These are phyloP conservation scores for Athetis lepigone DNA, from an alignment of 2,888 invertebrate species.

Conservation along the genomic window DNA sequence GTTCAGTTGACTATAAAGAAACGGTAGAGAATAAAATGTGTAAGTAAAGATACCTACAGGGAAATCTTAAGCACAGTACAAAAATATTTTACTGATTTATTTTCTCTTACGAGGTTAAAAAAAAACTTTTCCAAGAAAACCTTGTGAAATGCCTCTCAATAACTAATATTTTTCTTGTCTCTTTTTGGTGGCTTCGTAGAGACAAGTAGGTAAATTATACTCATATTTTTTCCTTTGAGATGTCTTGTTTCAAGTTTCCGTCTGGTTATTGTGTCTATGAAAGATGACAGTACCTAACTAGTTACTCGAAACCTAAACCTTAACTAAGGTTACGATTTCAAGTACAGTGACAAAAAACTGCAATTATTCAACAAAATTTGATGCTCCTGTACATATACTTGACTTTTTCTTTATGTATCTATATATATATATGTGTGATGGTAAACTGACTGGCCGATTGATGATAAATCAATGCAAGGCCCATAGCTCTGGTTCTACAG, in stretches of 20 bases:
- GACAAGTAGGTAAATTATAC: not conserved
- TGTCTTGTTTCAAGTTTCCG: conserved; percentile 7
- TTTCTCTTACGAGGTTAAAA: not conserved
- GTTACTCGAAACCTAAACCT: not conserved
- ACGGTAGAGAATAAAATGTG: not conserved
- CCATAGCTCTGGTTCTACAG: no score
- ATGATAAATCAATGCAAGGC: no score
- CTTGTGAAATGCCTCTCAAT: conserved; percentile 5
- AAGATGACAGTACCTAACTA: not conserved
- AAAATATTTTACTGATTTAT: not conserved
- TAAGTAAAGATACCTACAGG: not conserved
- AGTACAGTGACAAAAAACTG: not conserved
- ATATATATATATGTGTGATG: no score
- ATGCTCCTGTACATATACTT: no score
- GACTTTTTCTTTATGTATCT: not conserved
- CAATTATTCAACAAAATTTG: conserved; percentile 7
- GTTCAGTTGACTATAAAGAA: not conserved
- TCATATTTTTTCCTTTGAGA: not conserved
- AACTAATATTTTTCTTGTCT: conserved; percentile 11
- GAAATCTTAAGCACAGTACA: conserved; percentile 3
- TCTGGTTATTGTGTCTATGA: not conserved
- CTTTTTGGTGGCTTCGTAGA: not conserved
- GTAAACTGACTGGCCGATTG: no score
- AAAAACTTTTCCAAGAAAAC: not conserved
- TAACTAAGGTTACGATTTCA: no score